Base-by-base conservation (phyloP, 2,113 vertebrate genomes). In the Oncorhynchus clarkii region DNA sequence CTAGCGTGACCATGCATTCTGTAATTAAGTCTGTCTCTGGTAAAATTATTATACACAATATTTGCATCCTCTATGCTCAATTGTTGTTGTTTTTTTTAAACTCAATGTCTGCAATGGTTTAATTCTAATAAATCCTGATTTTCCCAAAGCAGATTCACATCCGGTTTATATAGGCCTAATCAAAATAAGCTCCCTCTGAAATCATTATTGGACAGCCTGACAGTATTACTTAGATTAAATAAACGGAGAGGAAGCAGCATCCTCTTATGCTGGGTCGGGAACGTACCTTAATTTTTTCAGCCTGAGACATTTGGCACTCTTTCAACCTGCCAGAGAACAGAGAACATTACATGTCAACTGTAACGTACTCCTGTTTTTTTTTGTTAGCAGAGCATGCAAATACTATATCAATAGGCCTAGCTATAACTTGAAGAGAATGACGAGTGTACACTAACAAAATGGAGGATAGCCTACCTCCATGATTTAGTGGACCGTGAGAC, bases 201-300 rank as follows among this genome's bases (percentile, higher is more conserved):
- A 13, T 62, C 59, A 22, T 16, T 62, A 54, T 16, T 14, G 49
- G 14, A 51, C 59, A 22, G n/a, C n/a, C 16, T 60, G 20, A 60
- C n/a, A 22, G 20, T 22, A 60, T 60, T 60, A 60, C 59, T 57
- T 57, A 57, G 13, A 7, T 60, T 60, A 60, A 24, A 62, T 62
- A 0, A 45, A 11, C 9, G 11, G 39, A 45, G 39, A 12, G 39
- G 39, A 45, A 45, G 39, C 39, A 45, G 9, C 59, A 22, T 62
- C n/a, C 51, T 62, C 18, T 57, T 57, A 57, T 62, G 9, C 67
- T 34, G 7, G 7, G 16, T 66, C 18, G 4, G 9, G 5, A 8
- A 71, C 90, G 87, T 82, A 93, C 93, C 92, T 94, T 94, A 54
- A 90, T 80, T 91, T 94, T 94, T 67, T 94, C 93, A 2, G 90